These are phyloP conservation scores for Neodon shergylaensis DNA, from an alignment of 2,113 vertebrate genomes.

Conservation along the genomic window DNA sequence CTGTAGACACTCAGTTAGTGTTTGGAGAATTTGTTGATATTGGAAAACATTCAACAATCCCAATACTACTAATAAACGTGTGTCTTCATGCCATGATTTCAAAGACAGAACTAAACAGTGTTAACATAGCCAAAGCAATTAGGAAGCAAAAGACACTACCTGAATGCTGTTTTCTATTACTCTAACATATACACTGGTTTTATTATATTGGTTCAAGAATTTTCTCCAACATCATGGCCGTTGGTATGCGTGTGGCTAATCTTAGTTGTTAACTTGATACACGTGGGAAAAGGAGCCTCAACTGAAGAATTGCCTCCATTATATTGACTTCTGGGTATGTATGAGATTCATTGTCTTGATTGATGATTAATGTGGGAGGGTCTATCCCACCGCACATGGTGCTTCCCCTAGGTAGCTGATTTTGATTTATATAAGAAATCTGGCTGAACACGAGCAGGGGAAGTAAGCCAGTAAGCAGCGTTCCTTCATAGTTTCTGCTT, in stretches of 20 bases:
- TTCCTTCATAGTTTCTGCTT: not conserved
- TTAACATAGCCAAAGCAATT: not conserved
- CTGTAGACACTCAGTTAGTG: not conserved
- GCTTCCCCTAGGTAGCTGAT: not conserved
- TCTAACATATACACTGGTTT: not conserved
- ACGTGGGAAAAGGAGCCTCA: not conserved
- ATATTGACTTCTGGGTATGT: not conserved
- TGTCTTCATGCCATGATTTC: not conserved
- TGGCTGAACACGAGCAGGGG: not conserved
- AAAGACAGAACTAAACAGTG: not conserved
- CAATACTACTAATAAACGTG: not conserved
- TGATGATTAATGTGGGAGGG: not conserved
- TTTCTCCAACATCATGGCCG: not conserved
- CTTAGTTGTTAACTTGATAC: not conserved
- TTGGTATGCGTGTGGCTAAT: not conserved
- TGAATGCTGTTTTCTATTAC: not conserved
- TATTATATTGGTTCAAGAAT: not conserved
- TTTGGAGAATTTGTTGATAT: not conserved
- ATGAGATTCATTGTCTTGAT: not conserved
- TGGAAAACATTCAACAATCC: not conserved
- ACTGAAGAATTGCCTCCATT: not conserved
- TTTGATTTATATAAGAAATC: not conserved
- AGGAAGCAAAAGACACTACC: not conserved
- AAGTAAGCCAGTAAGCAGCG: not conserved
- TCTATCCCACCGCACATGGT: not conserved